A percentile compares a stretch with the other conserved stretches of the same genome.
Evolutionary conservation across 1,140 invertebrate genomes (phyloP).

Genomic region (Meloidogyne hapla): DNA sequence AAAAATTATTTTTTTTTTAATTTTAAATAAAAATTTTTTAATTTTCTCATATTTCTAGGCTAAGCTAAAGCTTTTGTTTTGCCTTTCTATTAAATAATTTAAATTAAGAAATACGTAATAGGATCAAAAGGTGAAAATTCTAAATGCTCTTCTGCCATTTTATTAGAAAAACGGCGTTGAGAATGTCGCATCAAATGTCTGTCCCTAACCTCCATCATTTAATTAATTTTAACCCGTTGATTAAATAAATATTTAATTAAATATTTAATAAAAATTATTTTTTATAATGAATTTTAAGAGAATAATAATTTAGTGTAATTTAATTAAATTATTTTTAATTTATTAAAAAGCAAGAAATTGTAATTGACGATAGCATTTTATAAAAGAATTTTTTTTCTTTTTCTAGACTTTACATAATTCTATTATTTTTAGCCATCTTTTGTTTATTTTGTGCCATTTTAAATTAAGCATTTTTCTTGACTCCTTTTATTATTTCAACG

Average conservation of each 20-base stretch:
- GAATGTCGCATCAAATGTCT: background rate
- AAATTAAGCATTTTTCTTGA: background rate
- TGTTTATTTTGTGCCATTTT: background rate
- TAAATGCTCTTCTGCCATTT: slow-evolving; percentile 5
- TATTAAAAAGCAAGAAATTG: background rate
- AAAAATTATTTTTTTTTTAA: background rate
- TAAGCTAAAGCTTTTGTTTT: background rate
- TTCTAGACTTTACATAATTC: background rate
- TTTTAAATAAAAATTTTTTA: background rate
- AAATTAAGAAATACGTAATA: background rate
- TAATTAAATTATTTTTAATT: too few relatives aligned
- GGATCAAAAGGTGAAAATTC: slow-evolving; percentile 1
- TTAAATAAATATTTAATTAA: background rate
- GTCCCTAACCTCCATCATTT: background rate
- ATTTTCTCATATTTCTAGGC: too few relatives aligned
- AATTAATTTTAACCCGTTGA: background rate
- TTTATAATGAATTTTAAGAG: too few relatives aligned
- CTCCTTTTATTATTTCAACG: too few relatives aligned
- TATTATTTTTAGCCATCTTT: background rate
- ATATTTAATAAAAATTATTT: too few relatives aligned
- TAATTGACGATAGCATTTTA: too few relatives aligned
- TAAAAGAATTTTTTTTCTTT: background rate
- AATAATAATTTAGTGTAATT: too few relatives aligned
- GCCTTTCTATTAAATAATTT: background rate
- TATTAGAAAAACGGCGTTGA: background rate